Evolutionary conservation across 2,797 vertebrate species (phyloP), one percentile per base, ranked within the genome.

Genomic region (Galagoides demidoff): DNA sequence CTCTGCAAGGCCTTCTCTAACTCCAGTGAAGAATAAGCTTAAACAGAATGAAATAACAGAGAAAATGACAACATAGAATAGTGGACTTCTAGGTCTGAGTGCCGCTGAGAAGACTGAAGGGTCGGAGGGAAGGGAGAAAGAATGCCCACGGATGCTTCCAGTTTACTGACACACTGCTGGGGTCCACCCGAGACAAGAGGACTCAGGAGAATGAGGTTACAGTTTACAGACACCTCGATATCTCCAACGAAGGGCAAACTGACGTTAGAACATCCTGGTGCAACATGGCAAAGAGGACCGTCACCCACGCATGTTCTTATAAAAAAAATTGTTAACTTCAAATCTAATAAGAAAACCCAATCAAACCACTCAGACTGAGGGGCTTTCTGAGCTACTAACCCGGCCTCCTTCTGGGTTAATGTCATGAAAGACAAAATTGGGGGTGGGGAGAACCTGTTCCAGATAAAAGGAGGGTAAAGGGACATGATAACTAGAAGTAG

Each of bases 331-430:
- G 25, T 31, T 19, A 78, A 61, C 29, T 39, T 76, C 57, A 63
- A 70, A 78, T 78, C 79, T 88, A 74, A 25, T 17, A 63, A 71
- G 63, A 37, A 95, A 85, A 70, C 57, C 64, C 57, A 82, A 77
- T 37, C 61, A 45, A 61, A 55, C 0, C 13, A 17, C 22, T 34
- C 23, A 77, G 76, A 74, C 1, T 4, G 10, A 61, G 45, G 31
- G 19, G 5, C 6, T 64, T 39, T 84, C 31, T 91, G 3, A 2
- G 23, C 31, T 10, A 55, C 34, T 61, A 43, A 59, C 23, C 19
- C 12, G 9, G 39, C 17, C 8, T 52, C 45, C 76, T 23, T 14
- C 57, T 49, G 20, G 11, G 39, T 55, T 81, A 57, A 12, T 5
- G 43, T 52, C 45, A 64, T 1, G 9, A 57, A 25, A 57, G 22